phyloP scores from a whole-genome alignment of 2,888 invertebrate genomes.

The Aphodius sticticus region DNA sequence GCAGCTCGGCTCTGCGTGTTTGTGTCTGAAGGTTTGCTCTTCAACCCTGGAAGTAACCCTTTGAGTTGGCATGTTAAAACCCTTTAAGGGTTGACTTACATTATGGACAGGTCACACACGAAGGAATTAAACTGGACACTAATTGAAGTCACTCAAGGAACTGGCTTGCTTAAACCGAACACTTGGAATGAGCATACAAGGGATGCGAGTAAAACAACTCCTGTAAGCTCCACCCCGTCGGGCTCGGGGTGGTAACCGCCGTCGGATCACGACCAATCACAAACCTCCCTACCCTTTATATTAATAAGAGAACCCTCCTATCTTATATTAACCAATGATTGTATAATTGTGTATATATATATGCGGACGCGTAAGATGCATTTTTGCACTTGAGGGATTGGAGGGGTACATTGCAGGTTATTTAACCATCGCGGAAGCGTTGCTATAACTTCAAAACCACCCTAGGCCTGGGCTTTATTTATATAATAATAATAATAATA shows the following conservation, averaged over 20 bases:
- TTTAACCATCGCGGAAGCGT: neutral
- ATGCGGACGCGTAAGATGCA: neutral
- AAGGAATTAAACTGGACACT: neutral
- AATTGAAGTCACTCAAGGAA: neutral
- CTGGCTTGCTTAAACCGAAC: constrained; percentile 22
- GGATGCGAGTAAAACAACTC: constrained; percentile 30
- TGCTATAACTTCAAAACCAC: too few species aligned
- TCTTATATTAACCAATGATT: constrained; percentile 36
- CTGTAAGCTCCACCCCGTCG: constrained; percentile 30
- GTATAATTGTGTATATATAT: constrained; percentile 33
- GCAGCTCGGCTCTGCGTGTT: constrained; percentile 41
- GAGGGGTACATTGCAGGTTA: neutral
- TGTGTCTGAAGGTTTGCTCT: constrained; percentile 41
- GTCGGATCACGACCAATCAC: constrained; percentile 30
- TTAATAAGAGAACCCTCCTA: constrained; percentile 34
- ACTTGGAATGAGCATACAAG: constrained; percentile 31
- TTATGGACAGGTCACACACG: neutral
- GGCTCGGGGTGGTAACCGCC: constrained; percentile 26
- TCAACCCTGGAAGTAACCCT: constrained; percentile 41
- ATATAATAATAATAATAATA: too few species aligned
- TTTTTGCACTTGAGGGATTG: neutral
- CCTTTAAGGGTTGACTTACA: neutral
- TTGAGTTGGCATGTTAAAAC: neutral
- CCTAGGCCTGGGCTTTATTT: too few species aligned
- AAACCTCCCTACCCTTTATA: constrained; percentile 33